Evolutionary conservation across 2,113 vertebrate species (phyloP).

Genomic region (Daboia siamensis): DNA sequence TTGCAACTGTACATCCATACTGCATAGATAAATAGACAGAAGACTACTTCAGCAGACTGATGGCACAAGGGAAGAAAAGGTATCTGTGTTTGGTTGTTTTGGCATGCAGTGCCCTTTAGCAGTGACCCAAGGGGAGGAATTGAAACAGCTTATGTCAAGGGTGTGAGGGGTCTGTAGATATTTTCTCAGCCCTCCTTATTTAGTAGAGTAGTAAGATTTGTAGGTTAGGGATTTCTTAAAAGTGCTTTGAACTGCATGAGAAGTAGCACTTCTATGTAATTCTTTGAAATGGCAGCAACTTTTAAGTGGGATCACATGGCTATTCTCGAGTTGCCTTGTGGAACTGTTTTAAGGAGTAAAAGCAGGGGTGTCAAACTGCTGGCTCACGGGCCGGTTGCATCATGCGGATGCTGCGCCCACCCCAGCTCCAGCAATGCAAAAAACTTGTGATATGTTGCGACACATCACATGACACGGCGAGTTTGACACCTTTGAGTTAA

Average conservation of each 20-base stretch:
- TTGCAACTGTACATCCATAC: not conserved
- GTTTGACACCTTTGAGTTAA: too few species aligned
- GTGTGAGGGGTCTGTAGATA: not conserved
- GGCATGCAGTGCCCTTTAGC: not conserved
- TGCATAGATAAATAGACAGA: not conserved
- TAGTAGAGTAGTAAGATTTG: not conserved
- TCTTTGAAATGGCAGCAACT: not conserved
- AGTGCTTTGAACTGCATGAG: not conserved
- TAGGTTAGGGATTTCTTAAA: not conserved
- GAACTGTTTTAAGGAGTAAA: too few species aligned
- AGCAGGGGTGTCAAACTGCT: too few species aligned
- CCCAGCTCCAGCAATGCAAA: too few species aligned
- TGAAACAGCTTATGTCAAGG: not conserved
- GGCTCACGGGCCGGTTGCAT: too few species aligned
- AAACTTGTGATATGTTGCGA: too few species aligned
- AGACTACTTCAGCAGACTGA: not conserved
- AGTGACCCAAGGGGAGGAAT: not conserved
- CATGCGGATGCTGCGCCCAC: too few species aligned
- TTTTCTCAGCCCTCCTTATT: not conserved
- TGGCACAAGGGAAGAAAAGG: not conserved
- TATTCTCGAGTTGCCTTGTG: too few species aligned
- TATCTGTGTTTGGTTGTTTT: not conserved
- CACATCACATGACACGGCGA: too few species aligned
- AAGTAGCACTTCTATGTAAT: not conserved
- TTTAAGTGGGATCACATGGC: not conserved